Evolutionary conservation across 2,113 vertebrate genomes (phyloP), one percentile per base, ranked within the genome.

Genomic region (Caloenas nicobarica): DNA sequence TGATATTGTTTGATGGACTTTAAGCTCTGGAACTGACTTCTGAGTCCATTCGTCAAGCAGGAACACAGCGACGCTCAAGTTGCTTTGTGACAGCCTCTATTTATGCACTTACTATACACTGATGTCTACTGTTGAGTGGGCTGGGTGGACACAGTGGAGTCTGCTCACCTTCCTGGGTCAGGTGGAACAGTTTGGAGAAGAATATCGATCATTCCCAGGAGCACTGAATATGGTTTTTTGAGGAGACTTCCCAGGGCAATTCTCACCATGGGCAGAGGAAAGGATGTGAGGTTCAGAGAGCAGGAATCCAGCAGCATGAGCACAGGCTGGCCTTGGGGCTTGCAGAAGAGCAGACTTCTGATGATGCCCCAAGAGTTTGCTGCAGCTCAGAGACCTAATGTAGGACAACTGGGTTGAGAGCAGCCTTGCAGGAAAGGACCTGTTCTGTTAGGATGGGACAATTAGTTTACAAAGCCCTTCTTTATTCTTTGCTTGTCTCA

Each of bases 131-230:
- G 64, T 24, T 22, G 40, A 26, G 36, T 18, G 29, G 66, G 28
- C 73, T 61, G 36, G 54, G 38, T 40, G 44, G 38, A 34, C 34
- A 10, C 7, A 34, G 29, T 1, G 1, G 48, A 68, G 29, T 25
- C 29, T 34, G 28, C 81, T 73, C 69, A 29, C 36, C 36, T 51
- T 57, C 42, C 28, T 58, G 38, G 44, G 18, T 40, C n/a, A 18
- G 13, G 33, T 33, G 22, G 46, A 34, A 48, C 0, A 0, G 25
- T 40, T 81, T 60, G 29, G 22, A 38, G 40, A 64, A 10, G 23
- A 64, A 14, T 12, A 46, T 28, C 1, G 0, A 2, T 40, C 0
- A 1, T 65, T 65, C 58, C 17, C 6, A 8, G 42, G 36, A 44
- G 42, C 42, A 44, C 42, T 44, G 42, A 44, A 44, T 44, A 8